A percentile compares a stretch with the other conserved stretches of the same genome.
phyloP scores from a whole-genome alignment of 2,888 invertebrate species.

The Kuschelorhynchus macadamiae region DNA sequence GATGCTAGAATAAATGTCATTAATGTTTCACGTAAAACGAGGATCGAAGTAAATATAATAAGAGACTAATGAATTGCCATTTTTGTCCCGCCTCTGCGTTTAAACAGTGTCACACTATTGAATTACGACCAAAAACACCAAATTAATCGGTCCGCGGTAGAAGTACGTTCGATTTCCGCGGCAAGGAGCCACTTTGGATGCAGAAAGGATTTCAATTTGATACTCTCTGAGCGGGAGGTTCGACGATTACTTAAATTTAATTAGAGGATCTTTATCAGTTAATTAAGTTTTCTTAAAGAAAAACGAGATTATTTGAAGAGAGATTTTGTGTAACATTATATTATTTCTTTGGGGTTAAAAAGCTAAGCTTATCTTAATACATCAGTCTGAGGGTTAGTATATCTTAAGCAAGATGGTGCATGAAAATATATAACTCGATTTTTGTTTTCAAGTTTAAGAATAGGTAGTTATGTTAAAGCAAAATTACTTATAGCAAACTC shows the following conservation, averaged over 20 bases:
- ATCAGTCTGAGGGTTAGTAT: no score
- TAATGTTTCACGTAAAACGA: no score
- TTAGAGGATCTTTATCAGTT: conserved; percentile 45
- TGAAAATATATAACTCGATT: no score
- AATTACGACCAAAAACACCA: conserved; percentile 38
- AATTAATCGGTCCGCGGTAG: conserved; percentile 30
- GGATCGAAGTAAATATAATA: no score
- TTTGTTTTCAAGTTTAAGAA: no score
- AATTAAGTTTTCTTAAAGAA: conserved; percentile 38
- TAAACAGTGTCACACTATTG: background rate
- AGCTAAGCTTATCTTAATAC: background rate
- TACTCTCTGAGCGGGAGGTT: conserved; percentile 35
- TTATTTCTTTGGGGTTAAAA: background rate
- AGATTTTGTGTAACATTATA: conserved; percentile 5
- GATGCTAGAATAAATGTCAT: no score
- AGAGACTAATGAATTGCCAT: no score
- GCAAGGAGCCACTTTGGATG: conserved; percentile 45
- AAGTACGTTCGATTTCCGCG: conserved; percentile 36
- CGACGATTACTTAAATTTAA: conserved; percentile 37
- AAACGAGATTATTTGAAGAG: conserved; percentile 14
- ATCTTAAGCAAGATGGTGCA: no score
- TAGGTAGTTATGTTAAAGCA: no score
- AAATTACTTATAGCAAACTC: no score
- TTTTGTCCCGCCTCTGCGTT: conserved; percentile 13
- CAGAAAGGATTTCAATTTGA: conserved; percentile 47